Conservation (phyloP, 2,797 vertebrate species). For the Malurus splendens region DNA sequence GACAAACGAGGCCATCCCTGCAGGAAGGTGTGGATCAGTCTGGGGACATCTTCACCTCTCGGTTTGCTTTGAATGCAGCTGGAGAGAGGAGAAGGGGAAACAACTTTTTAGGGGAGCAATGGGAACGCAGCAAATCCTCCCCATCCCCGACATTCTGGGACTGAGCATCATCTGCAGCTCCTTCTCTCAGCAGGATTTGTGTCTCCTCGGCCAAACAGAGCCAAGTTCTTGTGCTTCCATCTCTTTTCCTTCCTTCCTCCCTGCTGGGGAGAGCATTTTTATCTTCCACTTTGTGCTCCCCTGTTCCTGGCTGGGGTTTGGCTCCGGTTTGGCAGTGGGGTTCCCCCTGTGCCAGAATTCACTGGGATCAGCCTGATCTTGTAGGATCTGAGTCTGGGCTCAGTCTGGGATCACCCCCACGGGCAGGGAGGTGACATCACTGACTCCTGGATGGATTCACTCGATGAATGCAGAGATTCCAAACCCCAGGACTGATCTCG, state of each 20-base stretch:
- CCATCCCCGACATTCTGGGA: rapidly evolving
- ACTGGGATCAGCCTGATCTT: background rate
- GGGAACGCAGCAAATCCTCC: background rate
- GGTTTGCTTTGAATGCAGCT: background rate
- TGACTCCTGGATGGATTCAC: background rate
- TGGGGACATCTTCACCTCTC: background rate
- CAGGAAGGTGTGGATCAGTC: background rate
- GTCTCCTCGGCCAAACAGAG: background rate
- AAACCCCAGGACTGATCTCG: background rate
- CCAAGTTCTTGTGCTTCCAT: background rate
- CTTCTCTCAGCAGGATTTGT: background rate
- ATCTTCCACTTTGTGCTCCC: background rate
- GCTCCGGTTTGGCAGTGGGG: background rate
- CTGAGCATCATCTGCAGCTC: rapidly evolving
- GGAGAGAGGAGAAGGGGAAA: background rate
- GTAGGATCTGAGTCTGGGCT: background rate
- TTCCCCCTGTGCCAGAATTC: background rate
- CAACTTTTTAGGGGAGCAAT: background rate
- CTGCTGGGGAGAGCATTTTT: background rate
- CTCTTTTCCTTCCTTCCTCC: background rate
- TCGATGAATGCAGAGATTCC: background rate
- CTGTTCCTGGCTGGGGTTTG: background rate
- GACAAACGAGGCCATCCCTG: background rate
- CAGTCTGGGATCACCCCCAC: no score
- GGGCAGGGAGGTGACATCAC: background rate